Base-by-base conservation (phyloP, 1,140 invertebrate genomes). In the Ceratosolen solmsi region DNA sequence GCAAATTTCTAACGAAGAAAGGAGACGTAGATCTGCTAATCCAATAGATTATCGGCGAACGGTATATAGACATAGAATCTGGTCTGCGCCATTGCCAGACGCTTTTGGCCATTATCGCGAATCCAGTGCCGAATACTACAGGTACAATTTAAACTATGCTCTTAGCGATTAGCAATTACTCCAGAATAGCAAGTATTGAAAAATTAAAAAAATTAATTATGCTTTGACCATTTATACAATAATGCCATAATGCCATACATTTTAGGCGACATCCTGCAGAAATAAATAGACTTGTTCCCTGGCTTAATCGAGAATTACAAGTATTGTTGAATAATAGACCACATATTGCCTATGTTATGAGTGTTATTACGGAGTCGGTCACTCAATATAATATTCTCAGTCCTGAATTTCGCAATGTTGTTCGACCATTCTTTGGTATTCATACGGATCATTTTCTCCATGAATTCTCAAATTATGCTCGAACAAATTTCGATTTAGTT, bases 391-490 rank as follows among this genome's bases (percentile, higher is more conserved):
- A 95, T 83, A 97, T 98, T 81, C 93, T 93, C 74, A 96, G 96
- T 71, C 85, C 91, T 9, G 93, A 94, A 86, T 98, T 99, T 90
- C 93, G 93, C 30, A 93, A 93, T 46, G 86, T 92, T 0, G 85
- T 96, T 25, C 88, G 90, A 1, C 89, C 93, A 4, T 94, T 93
- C 86, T 91, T 95, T 49, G 93, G 93, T 22, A 88, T 90, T 22
- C 92, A 93, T 79, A 95, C 95, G 0, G 93, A 94, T 81, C 96
- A 98, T 88, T 99, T 99, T 90, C 93, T 97, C 54, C 97, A 98
- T 86, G 98, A 99, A 88, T 93, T 99, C 81, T 95, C 95, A 83
- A 94, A 94, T 88, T 99, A 96, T 92, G 96, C 97, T 56, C 93
- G 94, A 38, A 96, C 96, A 13, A 96, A 96, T 0, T 96, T 95